Evolutionary conservation across 2,797 vertebrate genomes (phyloP), one percentile per base, ranked within the genome.

Genomic region (Euthynnus affinis): DNA sequence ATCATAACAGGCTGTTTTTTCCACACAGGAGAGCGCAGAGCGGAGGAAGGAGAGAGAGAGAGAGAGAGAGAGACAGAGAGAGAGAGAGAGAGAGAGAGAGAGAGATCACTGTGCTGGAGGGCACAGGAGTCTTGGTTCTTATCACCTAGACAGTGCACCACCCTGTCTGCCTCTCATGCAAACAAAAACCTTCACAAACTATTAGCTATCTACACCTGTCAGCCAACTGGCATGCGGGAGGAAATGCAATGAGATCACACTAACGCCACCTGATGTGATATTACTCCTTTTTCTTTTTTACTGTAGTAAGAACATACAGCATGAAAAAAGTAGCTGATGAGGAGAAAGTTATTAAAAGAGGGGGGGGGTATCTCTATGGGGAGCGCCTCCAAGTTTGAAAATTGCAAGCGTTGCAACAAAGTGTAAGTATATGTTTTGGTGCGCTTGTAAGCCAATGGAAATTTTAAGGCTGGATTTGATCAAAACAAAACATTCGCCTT

Each of bases 121-220:
- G 91, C 93, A 89, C 87, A 63, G 74, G 86, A 94, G 90, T 88
- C 91, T 91, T 72, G 87, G 83, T 89, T 92, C 89, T 91, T 89
- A 91, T 94, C 92, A 88, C 93, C 93, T 89, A 92, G 89, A 93
- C 91, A 69, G 84, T 84, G 88, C 89, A 92, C 91, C 91, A 88
- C 92, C 91, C 89, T 85, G 93, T 93, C 91, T 93, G 92, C 79
- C 84, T 91, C 87, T 81, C 90, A 85, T 63, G 82, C 91, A 94
- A 93, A 93, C 90, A 89, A 90, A 88, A 87, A 87, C 70, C 77
- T 86, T 84, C 84, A 61, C 76, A 83, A 93, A 92, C 87, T 82
- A 89, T 91, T 90, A 87, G 86, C 87, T 81, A 88, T 75, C 87
- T 89, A 87, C 89, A 87, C 91, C 89, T 90, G 90, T 91, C 90